Evolutionary conservation across 2,888 invertebrate species (phyloP).

Genomic region (Melinaea marsaeus): DNA sequence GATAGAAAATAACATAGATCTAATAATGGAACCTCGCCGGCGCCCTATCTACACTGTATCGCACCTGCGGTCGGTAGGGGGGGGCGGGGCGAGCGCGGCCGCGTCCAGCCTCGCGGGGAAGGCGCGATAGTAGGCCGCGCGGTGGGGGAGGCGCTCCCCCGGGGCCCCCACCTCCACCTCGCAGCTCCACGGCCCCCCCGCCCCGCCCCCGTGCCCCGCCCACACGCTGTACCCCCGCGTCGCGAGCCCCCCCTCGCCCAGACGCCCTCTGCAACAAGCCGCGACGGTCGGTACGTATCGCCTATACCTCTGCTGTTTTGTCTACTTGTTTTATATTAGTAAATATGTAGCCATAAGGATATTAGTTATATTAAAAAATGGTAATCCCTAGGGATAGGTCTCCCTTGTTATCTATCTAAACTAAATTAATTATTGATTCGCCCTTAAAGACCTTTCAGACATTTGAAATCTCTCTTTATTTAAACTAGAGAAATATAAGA

Average conservation of each 20-base stretch:
- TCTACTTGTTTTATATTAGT: no score
- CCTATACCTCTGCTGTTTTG: no score
- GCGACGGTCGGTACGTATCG: slow-evolving; percentile 11
- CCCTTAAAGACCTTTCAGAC: no score
- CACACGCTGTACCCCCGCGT: slow-evolving; percentile 69
- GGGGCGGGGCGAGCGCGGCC: slow-evolving; percentile 63
- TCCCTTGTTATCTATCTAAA: no score
- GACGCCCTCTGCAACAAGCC: slow-evolving; percentile 61
- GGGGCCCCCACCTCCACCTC: slow-evolving; percentile 92
- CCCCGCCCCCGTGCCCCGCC: slow-evolving; percentile 56
- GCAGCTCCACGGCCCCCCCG: slow-evolving; percentile 75
- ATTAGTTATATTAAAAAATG: no score
- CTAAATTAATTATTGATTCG: no score
- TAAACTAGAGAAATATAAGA: no score
- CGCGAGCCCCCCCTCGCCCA: slow-evolving; percentile 64
- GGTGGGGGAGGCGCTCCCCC: slow-evolving; percentile 85
- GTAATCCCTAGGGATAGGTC: no score
- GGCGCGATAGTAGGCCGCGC: slow-evolving; percentile 85
- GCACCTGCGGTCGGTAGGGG: slow-evolving; percentile 65
- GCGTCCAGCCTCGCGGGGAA: slow-evolving; percentile 93
- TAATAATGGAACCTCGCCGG: neutral
- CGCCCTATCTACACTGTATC: slow-evolving; percentile 20
- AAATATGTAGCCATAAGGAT: no score
- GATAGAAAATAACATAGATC: neutral
- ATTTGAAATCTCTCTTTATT: no score